A percentile compares a stretch with the other conserved stretches of the same genome.
phyloP scores from a whole-genome alignment of 2,797 vertebrate species.

The Darevskia nairensis region DNA sequence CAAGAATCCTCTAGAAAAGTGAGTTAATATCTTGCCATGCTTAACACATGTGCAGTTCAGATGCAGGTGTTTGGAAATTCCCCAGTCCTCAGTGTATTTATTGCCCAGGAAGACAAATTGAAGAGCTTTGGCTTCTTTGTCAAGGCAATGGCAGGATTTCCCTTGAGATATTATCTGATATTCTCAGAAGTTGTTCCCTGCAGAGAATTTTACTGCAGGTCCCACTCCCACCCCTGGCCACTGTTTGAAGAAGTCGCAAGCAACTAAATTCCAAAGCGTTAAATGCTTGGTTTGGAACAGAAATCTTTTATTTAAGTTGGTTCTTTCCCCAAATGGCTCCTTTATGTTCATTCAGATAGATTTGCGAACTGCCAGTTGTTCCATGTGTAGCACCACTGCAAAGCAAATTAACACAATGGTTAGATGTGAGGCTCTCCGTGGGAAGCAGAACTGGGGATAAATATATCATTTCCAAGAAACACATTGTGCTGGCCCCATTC shows the following conservation, averaged over 20 bases:
- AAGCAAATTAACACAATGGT: not conserved
- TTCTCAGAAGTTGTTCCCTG: slow-evolving; percentile 16
- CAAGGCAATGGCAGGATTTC: slow-evolving; percentile 28
- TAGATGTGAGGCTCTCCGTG: not conserved
- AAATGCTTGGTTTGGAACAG: too few species aligned
- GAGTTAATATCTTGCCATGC: not conserved
- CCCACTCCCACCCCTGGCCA: not conserved
- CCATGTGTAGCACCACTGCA: not conserved
- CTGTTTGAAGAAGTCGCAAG: slow-evolving; percentile 3
- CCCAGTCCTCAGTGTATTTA: slow-evolving; percentile 37
- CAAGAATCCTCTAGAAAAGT: slow-evolving; percentile 11
- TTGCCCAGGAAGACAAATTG: slow-evolving; percentile 36
- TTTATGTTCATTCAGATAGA: not conserved
- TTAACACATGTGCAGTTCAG: slow-evolving; percentile 9
- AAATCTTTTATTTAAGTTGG: slow-evolving; percentile 3
- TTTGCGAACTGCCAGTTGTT: not conserved
- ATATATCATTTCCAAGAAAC: not conserved
- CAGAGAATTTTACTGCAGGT: too few species aligned
- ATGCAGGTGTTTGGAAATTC: slow-evolving; percentile 58
- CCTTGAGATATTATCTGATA: not conserved
- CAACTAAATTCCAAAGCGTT: not conserved
- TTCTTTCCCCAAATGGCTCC: not conserved
- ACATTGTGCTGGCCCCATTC: not conserved
- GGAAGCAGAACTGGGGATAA: not conserved
- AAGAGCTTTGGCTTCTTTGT: slow-evolving; percentile 36